phyloP scores from a whole-genome alignment of 2,113 vertebrate species.

The Suncus etruscus region DNA sequence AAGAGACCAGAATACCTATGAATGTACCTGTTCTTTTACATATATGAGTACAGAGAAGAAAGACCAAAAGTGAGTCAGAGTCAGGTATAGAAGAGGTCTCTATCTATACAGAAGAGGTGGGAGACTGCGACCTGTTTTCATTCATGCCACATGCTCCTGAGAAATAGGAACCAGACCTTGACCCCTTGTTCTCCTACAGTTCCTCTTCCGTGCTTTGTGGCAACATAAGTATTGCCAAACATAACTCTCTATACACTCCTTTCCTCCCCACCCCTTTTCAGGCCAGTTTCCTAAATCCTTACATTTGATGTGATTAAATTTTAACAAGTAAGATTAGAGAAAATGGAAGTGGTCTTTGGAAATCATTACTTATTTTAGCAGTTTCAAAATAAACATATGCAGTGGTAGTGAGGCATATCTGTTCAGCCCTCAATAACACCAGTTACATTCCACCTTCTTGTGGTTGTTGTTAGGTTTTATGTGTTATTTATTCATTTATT shows the following conservation, averaged over 20 bases:
- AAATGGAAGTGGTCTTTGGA: constrained; percentile 8
- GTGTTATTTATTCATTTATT: no score
- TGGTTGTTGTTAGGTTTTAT: background rate
- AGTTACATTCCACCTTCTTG: background rate
- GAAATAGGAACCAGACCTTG: background rate
- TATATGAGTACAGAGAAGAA: background rate
- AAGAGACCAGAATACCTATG: background rate
- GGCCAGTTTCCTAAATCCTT: background rate
- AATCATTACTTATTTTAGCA: background rate
- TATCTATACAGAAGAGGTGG: background rate
- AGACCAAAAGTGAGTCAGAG: background rate
- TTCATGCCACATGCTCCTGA: background rate
- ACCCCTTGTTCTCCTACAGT: background rate
- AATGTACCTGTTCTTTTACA: background rate
- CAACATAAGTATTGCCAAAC: background rate
- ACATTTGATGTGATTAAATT: background rate
- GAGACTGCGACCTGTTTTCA: background rate
- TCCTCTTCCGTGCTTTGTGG: background rate
- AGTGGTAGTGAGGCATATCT: background rate
- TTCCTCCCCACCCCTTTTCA: background rate
- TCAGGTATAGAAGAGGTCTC: background rate
- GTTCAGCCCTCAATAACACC: no score
- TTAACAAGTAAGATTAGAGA: background rate
- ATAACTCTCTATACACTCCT: background rate
- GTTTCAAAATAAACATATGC: background rate